A percentile compares a stretch with the other conserved stretches of the same genome.
phyloP scores from a whole-genome alignment of 2,797 vertebrate species.

The Takifugu ocellatus region DNA sequence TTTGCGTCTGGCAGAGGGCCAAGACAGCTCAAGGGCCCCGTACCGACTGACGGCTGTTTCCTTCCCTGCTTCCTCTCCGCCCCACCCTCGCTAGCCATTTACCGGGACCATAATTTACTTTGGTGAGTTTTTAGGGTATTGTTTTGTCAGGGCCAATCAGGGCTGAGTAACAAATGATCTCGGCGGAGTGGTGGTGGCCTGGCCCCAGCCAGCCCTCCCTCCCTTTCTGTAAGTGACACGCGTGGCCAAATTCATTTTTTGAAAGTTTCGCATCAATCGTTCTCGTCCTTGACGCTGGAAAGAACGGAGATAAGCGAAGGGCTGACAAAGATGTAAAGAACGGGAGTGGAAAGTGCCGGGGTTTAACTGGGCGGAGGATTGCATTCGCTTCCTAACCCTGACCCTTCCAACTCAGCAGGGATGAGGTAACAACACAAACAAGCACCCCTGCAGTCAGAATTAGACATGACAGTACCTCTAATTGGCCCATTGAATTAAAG shows the following conservation, averaged over 20 bases:
- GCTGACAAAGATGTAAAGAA: slow-evolving; percentile 39
- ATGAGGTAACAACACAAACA: slow-evolving; percentile 93
- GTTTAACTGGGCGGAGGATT: slow-evolving; percentile 54
- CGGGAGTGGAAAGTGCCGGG: slow-evolving; percentile 26
- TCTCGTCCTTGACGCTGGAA: slow-evolving; percentile 94
- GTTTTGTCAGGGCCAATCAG: slow-evolving; percentile 99
- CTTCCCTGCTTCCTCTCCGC: slow-evolving; percentile 70
- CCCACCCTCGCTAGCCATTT: slow-evolving; percentile 84
- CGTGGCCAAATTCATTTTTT: slow-evolving; percentile 91
- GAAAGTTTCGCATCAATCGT: slow-evolving; percentile 94
- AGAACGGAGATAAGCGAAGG: slow-evolving; percentile 52
- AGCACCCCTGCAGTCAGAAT: slow-evolving; percentile 78
- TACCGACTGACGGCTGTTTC: slow-evolving; percentile 62
- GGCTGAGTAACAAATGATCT: slow-evolving; percentile 97
- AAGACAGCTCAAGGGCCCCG: slow-evolving; percentile 66
- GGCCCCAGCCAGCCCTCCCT: slow-evolving; percentile 49
- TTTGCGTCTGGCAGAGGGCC: slow-evolving; percentile 88
- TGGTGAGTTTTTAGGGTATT: slow-evolving; percentile 99
- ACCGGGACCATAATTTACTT: slow-evolving; percentile 98
- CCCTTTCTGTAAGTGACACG: slow-evolving; percentile 81
- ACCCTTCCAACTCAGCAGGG: slow-evolving; percentile 47
- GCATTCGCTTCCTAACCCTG: slow-evolving; percentile 20
- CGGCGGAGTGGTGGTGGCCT: slow-evolving; percentile 81
- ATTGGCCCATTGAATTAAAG: slow-evolving; percentile 96
- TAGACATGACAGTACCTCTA: slow-evolving; percentile 93